Evolutionary conservation across 37 sponge, comb jelly and placozoan species (phyloP).

Genomic region (Dysidea cf. avara): DNA sequence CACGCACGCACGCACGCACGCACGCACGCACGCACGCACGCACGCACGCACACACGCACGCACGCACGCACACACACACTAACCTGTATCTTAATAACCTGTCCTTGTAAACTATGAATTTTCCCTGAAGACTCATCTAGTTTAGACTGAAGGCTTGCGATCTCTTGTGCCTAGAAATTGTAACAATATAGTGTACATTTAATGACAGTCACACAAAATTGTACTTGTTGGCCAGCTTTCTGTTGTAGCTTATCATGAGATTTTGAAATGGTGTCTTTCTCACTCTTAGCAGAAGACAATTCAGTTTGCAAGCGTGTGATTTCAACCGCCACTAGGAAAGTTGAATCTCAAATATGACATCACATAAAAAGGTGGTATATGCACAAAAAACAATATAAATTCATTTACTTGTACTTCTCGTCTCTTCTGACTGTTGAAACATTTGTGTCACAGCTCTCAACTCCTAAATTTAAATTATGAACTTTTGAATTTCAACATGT

Average conservation of each 20-base stretch:
- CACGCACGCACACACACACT: background rate
- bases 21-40: no score
- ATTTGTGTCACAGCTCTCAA: conserved; percentile 53
- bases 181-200: background rate
- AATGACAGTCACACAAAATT: background rate
- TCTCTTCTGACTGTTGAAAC: conserved; percentile 78
- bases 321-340: conserved; percentile 45
- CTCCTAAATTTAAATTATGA: conserved; percentile 20
- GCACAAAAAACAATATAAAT: background rate
- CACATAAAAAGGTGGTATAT: background rate
- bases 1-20: no score
- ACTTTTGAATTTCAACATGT: no score
- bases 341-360: background rate
- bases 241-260: conserved; percentile 20
- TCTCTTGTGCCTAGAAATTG: background rate
- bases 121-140: conserved; percentile 51
- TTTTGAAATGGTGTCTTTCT: conserved; percentile 2
- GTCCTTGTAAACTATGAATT: conserved; percentile 29
- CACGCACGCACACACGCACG: no score
- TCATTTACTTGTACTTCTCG: conserved; percentile 45
- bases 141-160: conserved; percentile 20
- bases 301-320: conserved; percentile 33
- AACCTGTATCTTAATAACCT: conserved; percentile 54
- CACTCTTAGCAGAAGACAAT: conserved; percentile 5
- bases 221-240: conserved; percentile 49